phyloP scores from a whole-genome alignment of 2,888 invertebrate genomes.

The Alitta virens region DNA sequence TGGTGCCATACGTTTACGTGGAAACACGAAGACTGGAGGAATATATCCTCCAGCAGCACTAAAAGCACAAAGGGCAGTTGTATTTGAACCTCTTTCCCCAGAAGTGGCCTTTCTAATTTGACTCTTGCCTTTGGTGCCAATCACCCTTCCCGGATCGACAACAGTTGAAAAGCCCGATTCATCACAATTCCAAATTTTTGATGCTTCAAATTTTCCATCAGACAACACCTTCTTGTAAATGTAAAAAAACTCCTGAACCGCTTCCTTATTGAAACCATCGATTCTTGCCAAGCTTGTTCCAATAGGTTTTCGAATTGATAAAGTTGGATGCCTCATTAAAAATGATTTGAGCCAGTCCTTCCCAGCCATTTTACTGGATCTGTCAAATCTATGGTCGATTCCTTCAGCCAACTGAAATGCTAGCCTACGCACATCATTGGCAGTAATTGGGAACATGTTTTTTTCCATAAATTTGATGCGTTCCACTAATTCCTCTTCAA shows the following conservation, averaged over 20 bases:
- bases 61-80: constrained; percentile 28
- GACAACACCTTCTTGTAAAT: background rate
- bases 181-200: constrained; percentile 26
- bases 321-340: constrained; percentile 20
- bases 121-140: constrained; percentile 21
- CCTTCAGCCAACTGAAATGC: constrained; percentile 28
- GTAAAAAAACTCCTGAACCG: too few species aligned
- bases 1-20: constrained; percentile 39
- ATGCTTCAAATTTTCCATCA: constrained; percentile 22
- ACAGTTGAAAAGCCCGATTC: too few species aligned
- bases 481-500: constrained; percentile 6
- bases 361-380: constrained; percentile 23
- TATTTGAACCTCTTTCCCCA: constrained; percentile 24
- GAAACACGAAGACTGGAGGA: constrained; percentile 39
- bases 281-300: constrained; percentile 26
- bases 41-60: constrained; percentile 30
- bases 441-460: constrained; percentile 18
- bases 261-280: constrained; percentile 24
- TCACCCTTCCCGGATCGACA: constrained; percentile 19
- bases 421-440: constrained; percentile 19
- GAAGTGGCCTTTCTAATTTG: constrained; percentile 16
- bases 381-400: constrained; percentile 25
- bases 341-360: constrained; percentile 28
- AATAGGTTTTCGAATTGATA: constrained; percentile 23
- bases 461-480: constrained; percentile 21